Conservation (phyloP, 2,797 vertebrate species). For the Coilia nasus region DNA sequence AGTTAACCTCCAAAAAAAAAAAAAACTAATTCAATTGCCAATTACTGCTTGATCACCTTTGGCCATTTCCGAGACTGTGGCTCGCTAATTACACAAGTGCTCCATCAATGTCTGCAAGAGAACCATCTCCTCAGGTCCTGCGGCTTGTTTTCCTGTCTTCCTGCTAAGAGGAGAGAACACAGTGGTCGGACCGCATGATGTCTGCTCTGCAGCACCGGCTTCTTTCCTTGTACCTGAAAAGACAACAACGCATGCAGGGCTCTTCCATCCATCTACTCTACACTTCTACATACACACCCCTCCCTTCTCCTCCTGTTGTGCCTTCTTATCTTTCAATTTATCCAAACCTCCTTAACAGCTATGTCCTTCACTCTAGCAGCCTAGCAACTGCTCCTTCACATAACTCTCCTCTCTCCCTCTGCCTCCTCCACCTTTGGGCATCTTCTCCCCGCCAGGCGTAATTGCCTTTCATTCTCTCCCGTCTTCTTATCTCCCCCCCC, state of each 20-base stretch:
- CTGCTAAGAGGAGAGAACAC: background rate
- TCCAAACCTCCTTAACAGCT: background rate
- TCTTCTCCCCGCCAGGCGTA: too few relatives aligned
- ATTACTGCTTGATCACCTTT: background rate
- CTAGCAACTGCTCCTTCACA: background rate
- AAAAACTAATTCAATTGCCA: background rate
- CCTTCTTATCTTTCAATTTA: background rate
- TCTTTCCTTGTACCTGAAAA: background rate
- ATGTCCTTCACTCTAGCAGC: background rate
- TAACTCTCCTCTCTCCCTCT: background rate
- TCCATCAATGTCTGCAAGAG: background rate
- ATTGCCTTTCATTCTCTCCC: background rate
- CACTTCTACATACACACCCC: background rate
- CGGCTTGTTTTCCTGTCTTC: background rate
- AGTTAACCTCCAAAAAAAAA: background rate
- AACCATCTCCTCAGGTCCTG: background rate
- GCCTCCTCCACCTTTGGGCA: background rate
- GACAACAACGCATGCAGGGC: background rate
- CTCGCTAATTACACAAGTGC: background rate
- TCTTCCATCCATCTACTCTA: background rate
- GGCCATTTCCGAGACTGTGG: background rate
- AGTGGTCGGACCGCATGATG: background rate
- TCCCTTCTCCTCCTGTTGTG: background rate
- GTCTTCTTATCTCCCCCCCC: background rate
- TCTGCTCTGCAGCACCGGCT: background rate